phyloP scores from a whole-genome alignment of 2,113 vertebrate genomes.

The Perognathus longimembris region DNA sequence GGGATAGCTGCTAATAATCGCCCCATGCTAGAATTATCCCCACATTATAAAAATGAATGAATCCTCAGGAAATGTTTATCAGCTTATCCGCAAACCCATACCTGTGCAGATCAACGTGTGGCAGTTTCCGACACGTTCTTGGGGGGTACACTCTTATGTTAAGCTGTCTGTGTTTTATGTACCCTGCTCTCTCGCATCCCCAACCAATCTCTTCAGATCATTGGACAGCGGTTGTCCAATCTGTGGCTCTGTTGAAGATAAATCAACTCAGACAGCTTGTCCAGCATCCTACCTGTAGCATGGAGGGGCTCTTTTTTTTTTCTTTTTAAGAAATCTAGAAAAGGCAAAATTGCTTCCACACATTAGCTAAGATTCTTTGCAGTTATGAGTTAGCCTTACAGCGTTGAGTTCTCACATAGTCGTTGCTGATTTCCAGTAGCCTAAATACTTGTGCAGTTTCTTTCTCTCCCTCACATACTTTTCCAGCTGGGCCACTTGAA shows the following conservation, averaged over 20 bases:
- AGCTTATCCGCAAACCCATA: neutral
- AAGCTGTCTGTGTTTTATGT: neutral
- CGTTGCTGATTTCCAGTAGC: neutral
- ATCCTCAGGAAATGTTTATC: fast-evolving
- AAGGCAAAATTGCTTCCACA: fast-evolving
- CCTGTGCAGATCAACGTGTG: neutral
- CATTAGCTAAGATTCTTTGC: neutral
- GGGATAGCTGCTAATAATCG: fast-evolving
- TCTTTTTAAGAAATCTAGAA: neutral
- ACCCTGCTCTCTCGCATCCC: neutral
- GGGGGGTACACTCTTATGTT: neutral
- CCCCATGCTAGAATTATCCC: fast-evolving
- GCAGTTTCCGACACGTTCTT: neutral
- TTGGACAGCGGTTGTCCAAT: neutral
- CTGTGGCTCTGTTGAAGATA: neutral
- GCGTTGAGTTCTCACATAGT: neutral
- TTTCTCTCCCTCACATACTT: neutral
- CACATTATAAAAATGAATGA: neutral
- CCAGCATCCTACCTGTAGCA: neutral
- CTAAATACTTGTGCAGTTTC: neutral
- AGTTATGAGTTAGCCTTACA: fast-evolving
- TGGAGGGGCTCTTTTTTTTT: neutral
- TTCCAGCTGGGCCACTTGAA: neutral
- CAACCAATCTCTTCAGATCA: neutral
- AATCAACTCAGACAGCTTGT: neutral